Conservation (phyloP, 2,888 invertebrate species). For the Leucoptera coffeella region DNA sequence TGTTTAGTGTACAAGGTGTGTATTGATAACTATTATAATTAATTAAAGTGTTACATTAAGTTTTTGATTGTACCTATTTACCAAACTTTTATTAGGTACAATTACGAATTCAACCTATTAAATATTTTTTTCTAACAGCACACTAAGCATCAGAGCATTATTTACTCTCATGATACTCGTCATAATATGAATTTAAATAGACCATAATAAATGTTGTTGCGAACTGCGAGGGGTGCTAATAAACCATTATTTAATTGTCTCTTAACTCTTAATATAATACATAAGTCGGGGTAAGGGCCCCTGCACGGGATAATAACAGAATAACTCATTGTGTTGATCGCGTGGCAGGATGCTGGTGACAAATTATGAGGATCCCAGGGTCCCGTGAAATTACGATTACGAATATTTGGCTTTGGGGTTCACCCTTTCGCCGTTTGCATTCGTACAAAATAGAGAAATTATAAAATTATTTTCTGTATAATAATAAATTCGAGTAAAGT, state of each 20-base stretch:
- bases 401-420: no score
- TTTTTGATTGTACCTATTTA: no score
- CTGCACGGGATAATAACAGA: slow-evolving; percentile 36
- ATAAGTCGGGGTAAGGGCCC: slow-evolving; percentile 29
- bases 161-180: neutral
- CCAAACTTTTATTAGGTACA: no score
- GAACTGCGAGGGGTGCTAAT: slow-evolving; percentile 4
- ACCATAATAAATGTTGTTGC: slow-evolving; percentile 2
- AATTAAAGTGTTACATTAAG: no score
- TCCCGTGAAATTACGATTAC: slow-evolving; percentile 48
- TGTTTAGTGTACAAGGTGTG: neutral
- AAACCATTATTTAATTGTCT: slow-evolving; percentile 25
- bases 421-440: no score
- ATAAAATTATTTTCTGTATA: no score
- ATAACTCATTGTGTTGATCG: slow-evolving; percentile 30
- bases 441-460: no score
- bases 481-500: slow-evolving; percentile 10
- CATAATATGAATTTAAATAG: neutral
- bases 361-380: slow-evolving; percentile 29
- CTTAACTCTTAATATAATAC: slow-evolving; percentile 19
- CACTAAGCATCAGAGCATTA: no score
- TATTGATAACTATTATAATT: no score
- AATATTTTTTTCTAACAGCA: neutral
- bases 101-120: neutral
- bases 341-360: slow-evolving; percentile 52